These are phyloP conservation scores for Spialia ferax DNA, from an alignment of 2,888 invertebrate species.

Conservation along the genomic window DNA sequence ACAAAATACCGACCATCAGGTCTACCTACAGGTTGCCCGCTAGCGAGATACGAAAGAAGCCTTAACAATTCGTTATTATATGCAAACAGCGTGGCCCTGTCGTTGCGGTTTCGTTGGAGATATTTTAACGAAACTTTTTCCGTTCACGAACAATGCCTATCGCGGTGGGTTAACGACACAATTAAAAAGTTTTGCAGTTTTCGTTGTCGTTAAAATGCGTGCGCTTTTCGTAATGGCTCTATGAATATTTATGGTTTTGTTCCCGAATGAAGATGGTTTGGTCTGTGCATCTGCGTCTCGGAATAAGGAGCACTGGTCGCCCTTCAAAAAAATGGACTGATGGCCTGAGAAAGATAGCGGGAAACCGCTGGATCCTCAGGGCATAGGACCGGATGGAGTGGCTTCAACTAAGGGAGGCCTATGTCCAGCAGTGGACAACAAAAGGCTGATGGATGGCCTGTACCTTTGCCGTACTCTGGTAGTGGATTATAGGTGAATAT, in stretches of 20 bases:
- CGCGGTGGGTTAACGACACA: slow-evolving; percentile 52
- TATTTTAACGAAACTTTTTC: slow-evolving; percentile 49
- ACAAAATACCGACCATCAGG: background rate
- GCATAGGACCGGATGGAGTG: no score
- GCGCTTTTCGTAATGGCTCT: slow-evolving; percentile 46
- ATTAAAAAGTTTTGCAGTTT: slow-evolving; percentile 48
- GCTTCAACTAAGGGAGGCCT: no score
- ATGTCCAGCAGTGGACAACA: no score
- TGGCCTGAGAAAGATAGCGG: no score
- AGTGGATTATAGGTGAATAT: no score
- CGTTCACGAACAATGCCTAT: slow-evolving; percentile 48
- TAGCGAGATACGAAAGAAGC: slow-evolving; percentile 13
- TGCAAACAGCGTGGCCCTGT: slow-evolving; percentile 21
- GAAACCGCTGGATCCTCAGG: no score
- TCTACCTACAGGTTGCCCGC: no score
- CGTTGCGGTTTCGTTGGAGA: slow-evolving; percentile 42
- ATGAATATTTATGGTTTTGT: slow-evolving; percentile 51
- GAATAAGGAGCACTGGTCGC: no score
- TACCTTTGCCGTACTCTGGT: no score
- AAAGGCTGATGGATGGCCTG: no score
- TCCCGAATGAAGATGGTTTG: background rate
- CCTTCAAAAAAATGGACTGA: no score
- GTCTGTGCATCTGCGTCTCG: no score
- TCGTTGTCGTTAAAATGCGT: slow-evolving; percentile 42
- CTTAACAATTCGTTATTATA: slow-evolving; percentile 31